These are phyloP conservation scores for Eurytoma californica DNA, from an alignment of 2,888 invertebrate species.

Conservation along the genomic window DNA sequence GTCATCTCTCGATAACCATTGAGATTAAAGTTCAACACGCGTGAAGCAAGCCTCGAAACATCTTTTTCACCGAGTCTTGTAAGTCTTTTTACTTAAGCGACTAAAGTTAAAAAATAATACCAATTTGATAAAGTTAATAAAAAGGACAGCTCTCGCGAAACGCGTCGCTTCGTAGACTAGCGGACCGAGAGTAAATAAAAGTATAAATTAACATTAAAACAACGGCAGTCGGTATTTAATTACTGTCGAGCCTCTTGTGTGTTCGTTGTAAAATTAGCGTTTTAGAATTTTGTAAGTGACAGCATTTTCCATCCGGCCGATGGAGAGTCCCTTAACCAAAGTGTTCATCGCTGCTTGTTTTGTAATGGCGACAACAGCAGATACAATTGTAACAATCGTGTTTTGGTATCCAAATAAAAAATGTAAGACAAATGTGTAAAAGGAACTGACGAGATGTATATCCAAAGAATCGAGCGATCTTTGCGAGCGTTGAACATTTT, in stretches of 20 bases:
- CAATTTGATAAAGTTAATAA: constrained; percentile 19
- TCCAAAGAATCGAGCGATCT: constrained; percentile 54
- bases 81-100: constrained; percentile 56
- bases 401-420: constrained; percentile 40
- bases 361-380: constrained; percentile 62
- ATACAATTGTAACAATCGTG: constrained; percentile 48
- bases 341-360: constrained; percentile 69
- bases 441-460: constrained; percentile 47
- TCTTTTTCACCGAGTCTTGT: constrained; percentile 56
- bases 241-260: constrained; percentile 58
- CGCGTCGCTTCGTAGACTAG: constrained; percentile 27
- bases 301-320: constrained; percentile 61
- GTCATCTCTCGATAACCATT: constrained; percentile 51
- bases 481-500: constrained; percentile 58
- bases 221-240: constrained; percentile 40
- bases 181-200: constrained; percentile 25
- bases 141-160: constrained; percentile 17
- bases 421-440: constrained; percentile 39
- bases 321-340: constrained; percentile 66
- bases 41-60: constrained; percentile 53
- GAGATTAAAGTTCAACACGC: constrained; percentile 57
- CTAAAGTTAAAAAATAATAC: constrained; percentile 31
- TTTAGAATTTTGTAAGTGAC: constrained; percentile 64
- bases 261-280: constrained; percentile 60
- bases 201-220: constrained; percentile 23